Evolutionary conservation across 2,888 invertebrate genomes (phyloP).

Genomic region (Allophyes oxyacanthae): DNA sequence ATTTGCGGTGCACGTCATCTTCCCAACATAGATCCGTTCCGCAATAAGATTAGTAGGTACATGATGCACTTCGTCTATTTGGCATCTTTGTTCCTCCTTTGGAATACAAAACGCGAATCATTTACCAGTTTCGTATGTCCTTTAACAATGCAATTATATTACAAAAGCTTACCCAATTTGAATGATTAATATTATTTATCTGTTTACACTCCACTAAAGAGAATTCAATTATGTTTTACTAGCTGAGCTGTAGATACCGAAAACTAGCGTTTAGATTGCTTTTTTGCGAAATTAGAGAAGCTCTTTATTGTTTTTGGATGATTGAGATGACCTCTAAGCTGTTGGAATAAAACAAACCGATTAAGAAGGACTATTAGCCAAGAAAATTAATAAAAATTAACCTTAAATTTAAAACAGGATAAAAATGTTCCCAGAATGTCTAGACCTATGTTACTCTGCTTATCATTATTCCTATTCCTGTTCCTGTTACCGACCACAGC

Average conservation of each 20-base stretch:
- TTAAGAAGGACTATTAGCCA: too few relatives aligned
- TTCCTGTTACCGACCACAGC: conserved; percentile 52
- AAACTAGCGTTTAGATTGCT: too few relatives aligned
- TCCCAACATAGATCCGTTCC: conserved; percentile 45
- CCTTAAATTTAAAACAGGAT: background rate
- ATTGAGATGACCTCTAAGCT: too few relatives aligned
- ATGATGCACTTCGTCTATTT: conserved; percentile 28
- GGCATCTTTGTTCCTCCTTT: conserved; percentile 24
- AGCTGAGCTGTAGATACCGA: too few relatives aligned
- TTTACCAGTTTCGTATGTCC: conserved; percentile 21
- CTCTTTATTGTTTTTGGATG: too few relatives aligned
- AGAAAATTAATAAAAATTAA: background rate
- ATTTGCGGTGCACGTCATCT: conserved; percentile 45
- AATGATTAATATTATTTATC: too few relatives aligned
- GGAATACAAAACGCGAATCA: conserved; percentile 10
- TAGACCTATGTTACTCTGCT: conserved; percentile 17
- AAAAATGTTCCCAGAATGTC: conserved; percentile 16
- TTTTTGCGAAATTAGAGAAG: too few relatives aligned
- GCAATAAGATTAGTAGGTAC: conserved; percentile 43
- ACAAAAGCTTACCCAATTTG: background rate
- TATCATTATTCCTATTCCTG: conserved; percentile 43
- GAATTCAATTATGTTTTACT: too few relatives aligned
- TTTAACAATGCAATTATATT: too few relatives aligned
- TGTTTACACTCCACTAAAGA: too few relatives aligned
- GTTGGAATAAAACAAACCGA: too few relatives aligned